Conservation (phyloP, 2,113 vertebrate species). For the Corapipo altera region DNA sequence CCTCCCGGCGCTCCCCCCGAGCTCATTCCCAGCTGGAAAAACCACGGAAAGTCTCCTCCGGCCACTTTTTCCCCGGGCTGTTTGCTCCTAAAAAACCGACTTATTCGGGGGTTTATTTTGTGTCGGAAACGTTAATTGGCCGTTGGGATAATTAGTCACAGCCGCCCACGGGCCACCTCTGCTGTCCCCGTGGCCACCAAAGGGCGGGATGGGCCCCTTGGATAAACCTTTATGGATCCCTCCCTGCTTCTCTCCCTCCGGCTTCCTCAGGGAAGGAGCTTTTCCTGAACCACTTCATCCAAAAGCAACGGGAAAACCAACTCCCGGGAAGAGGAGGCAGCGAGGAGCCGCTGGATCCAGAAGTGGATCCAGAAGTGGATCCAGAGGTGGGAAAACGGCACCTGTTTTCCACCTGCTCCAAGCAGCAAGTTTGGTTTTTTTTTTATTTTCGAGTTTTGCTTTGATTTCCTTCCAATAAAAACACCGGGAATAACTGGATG, state of each 20-base stretch:
- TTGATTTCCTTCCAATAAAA: not conserved
- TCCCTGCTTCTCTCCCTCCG: accelerated
- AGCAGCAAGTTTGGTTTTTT: not conserved
- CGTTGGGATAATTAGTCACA: accelerated
- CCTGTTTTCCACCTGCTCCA: not conserved
- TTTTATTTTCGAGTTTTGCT: not conserved
- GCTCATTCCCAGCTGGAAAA: not conserved
- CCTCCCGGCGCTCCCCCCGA: not conserved
- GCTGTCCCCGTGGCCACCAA: not conserved
- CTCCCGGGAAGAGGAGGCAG: not conserved
- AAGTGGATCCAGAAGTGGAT: not conserved
- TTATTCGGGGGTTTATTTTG: accelerated
- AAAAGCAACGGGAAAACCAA: not conserved
- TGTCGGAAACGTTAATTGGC: not conserved
- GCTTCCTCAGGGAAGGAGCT: not conserved
- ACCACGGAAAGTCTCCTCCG: not conserved
- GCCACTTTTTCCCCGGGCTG: accelerated
- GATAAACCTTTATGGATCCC: not conserved
- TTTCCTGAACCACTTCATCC: not conserved
- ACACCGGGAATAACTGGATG: not conserved
- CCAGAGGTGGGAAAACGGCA: not conserved
- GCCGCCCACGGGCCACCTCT: accelerated
- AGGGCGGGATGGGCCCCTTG: not conserved
- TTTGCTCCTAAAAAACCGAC: accelerated
- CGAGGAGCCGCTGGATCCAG: too few relatives aligned